Conservation (phyloP, 2,888 invertebrate species). For the Lycocerus yunnanus region DNA sequence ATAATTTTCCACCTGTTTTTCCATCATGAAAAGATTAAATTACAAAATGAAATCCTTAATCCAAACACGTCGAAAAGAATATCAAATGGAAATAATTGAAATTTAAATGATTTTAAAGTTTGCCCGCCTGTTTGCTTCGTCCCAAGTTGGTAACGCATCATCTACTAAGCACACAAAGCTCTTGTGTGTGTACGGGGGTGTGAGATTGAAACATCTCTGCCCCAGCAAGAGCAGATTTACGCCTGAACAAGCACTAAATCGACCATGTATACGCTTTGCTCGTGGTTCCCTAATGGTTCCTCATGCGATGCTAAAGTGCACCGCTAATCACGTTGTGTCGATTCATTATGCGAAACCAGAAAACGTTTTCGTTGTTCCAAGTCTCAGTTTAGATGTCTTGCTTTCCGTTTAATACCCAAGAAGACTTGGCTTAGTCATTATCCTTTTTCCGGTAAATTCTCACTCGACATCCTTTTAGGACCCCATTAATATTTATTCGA, state of each 20-base stretch:
- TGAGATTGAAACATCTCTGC: slow-evolving; percentile 36
- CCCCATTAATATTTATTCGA: slow-evolving; percentile 25
- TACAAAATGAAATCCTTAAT: neutral
- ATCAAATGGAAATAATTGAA: slow-evolving; percentile 11
- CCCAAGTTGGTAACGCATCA: slow-evolving; percentile 24
- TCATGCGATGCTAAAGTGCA: slow-evolving; percentile 42
- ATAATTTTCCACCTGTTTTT: too few relatives aligned
- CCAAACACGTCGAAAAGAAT: neutral
- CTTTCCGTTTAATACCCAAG: slow-evolving; percentile 28
- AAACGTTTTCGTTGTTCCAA: slow-evolving; percentile 50
- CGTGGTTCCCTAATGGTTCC: slow-evolving; percentile 40
- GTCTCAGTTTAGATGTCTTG: slow-evolving; percentile 36
- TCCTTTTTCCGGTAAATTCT: slow-evolving; percentile 39
- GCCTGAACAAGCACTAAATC: slow-evolving; percentile 33
- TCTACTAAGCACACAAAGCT: slow-evolving; percentile 26
- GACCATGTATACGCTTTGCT: slow-evolving; percentile 30
- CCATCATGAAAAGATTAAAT: neutral
- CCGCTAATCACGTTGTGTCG: slow-evolving; percentile 40
- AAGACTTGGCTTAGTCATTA: slow-evolving; percentile 41
- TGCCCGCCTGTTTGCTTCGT: slow-evolving; percentile 14
- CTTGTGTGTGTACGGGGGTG: slow-evolving; percentile 30
- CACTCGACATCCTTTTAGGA: slow-evolving; percentile 23
- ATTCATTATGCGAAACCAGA: slow-evolving; percentile 49
- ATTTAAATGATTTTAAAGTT: slow-evolving; percentile 13
- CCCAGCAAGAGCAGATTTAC: slow-evolving; percentile 23